Percentiles rank a stretch among this genome's conserved stretches.
These are phyloP conservation scores for Axis porcinus DNA, from an alignment of 2,113 vertebrate genomes.

Conservation along the genomic window DNA sequence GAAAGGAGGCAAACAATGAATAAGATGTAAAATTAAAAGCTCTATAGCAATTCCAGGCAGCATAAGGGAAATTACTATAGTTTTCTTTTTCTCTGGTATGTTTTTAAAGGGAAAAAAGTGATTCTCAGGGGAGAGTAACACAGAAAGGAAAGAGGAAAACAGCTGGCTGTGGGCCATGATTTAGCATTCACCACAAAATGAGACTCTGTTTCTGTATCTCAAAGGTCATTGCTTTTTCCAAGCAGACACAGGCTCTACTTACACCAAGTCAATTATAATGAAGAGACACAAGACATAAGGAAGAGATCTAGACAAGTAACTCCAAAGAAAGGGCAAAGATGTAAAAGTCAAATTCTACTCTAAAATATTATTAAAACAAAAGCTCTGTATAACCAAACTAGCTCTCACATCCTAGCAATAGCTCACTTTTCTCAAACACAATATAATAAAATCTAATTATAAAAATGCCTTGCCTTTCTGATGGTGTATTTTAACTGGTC, in stretches of 20 bases:
- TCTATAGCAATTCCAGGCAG: not conserved
- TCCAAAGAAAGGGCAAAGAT: not conserved
- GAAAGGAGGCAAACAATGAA: not conserved
- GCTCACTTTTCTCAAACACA: constrained; percentile 43
- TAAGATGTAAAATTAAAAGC: constrained; percentile 11
- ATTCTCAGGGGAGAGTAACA: constrained; percentile 45
- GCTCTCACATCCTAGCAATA: constrained; percentile 46
- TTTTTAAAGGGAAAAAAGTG: constrained; percentile 32
- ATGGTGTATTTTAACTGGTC: not conserved
- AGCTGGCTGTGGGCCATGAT: constrained; percentile 50
- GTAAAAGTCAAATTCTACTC: constrained; percentile 45
- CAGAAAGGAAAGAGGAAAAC: constrained; percentile 55
- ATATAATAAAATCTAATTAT: constrained; percentile 22
- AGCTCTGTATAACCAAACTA: constrained; percentile 39
- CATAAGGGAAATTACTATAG: not conserved
- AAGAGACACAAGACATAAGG: not conserved
- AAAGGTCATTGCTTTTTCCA: constrained; percentile 16
- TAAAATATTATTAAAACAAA: constrained; percentile 54
- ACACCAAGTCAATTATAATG: constrained; percentile 17
- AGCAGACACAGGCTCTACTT: constrained; percentile 25
- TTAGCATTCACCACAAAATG: constrained; percentile 46
- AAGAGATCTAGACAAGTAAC: not conserved
- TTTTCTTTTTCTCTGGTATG: constrained; percentile 30
- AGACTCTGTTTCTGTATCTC: constrained; percentile 38
- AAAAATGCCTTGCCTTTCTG: constrained; percentile 27